Evolutionary conservation across 2,797 vertebrate genomes (phyloP), one percentile per base, ranked within the genome.

Genomic region (Hyperoplus immaculatus): DNA sequence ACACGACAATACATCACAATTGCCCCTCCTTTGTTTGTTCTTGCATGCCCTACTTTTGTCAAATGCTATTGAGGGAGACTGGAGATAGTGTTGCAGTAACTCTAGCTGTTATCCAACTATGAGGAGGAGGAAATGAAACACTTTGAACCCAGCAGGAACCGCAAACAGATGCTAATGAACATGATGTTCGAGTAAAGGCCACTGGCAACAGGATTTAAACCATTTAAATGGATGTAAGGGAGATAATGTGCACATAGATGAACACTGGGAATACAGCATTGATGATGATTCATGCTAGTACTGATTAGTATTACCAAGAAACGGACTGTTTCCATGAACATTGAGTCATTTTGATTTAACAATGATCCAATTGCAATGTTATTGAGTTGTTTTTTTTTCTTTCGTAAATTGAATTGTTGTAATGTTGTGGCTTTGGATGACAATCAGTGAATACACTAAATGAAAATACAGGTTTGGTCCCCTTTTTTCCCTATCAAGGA

Each of bases 131-230:
- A 78, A 84, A 91, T 61, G 74, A 86, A 88, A 82, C 70, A 77
- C 90, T 93, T 90, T 90, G 88, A 94, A 89, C 88, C 83, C 87
- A 67, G 83, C 76, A 83, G 84, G 80, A 92, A 83, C 83, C 84
- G 82, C 90, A 91, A 92, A 87, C 88, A 92, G 89, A 93, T 90
- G 89, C 88, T 94, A 94, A 94, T 93, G 87, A 94, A 94, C 86
- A 87, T 81, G 84, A 89, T 88, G 88, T 87, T 90, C 88, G 81
- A 84, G 89, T 85, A 82, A 77, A 84, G 77, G 89, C 87, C 88
- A 76, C 84, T 86, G 90, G 92, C 91, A 92, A 88, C 57, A 83
- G 85, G 90, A 87, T 90, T 88, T 89, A 86, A 85, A 87, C 85
- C 83, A 90, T 89, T 90, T 78, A 85, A 81, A 88, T 64, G 77